phyloP scores from a whole-genome alignment of 2,888 invertebrate genomes.

The Candidula unifasciata region DNA sequence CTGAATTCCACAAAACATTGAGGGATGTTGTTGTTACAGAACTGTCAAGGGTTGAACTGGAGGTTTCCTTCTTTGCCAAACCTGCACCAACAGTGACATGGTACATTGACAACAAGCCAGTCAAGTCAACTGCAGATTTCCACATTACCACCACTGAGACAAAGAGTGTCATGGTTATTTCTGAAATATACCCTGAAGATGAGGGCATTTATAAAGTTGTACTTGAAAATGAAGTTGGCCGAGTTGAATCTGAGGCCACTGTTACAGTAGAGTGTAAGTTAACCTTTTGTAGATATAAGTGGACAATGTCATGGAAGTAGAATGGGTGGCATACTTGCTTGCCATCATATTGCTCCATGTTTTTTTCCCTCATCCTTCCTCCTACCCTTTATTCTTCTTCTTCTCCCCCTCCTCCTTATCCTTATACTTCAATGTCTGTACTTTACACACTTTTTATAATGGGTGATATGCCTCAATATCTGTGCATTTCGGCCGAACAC shows the following conservation, averaged over 20 bases:
- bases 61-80: constrained; percentile 63
- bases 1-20: constrained; percentile 51
- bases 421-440: no score
- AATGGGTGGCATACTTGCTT: neutral
- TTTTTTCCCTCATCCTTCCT: no score
- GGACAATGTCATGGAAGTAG: no score
- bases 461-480: no score
- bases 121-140: constrained; percentile 74
- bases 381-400: no score
- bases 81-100: constrained; percentile 74
- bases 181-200: constrained; percentile 66
- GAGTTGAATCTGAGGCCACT: constrained; percentile 64
- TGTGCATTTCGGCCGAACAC: no score
- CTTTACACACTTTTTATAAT: no score
- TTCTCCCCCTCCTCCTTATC: no score
- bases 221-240: constrained; percentile 69
- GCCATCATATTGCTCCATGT: no score
- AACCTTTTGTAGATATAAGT: neutral
- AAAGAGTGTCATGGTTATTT: constrained; percentile 74
- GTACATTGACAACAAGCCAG: constrained; percentile 81
- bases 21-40: constrained; percentile 52
- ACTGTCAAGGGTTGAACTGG: constrained; percentile 47
- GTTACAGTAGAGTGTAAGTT: constrained; percentile 69
- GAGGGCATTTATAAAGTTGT: constrained; percentile 71
- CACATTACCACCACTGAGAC: constrained; percentile 53